Evolutionary conservation across 2,113 vertebrate genomes (phyloP), one percentile per base, ranked within the genome.

Genomic region (Vicugna pacos): DNA sequence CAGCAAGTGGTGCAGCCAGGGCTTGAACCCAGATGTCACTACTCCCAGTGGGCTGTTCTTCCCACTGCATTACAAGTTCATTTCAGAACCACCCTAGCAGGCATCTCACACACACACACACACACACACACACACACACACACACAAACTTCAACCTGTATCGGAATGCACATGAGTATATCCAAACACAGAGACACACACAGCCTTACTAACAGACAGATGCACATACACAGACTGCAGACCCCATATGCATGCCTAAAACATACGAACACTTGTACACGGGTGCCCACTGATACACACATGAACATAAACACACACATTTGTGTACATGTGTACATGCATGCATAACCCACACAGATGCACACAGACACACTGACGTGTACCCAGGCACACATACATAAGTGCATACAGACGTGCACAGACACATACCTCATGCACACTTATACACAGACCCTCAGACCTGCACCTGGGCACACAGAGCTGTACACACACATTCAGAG

Each of bases 1-100:
- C 28, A 42, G 48, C 65, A 81, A 62, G 60, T 7, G 8, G 8
- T 9, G 6, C 12, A 26, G 24, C 28, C n/a, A 8, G 30, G 32
- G 32, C 28, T 48, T 69, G 75, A 80, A 67, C 70, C 12, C 87
- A 28, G 46, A 52, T 13, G 72, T 64, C 77, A 64, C 50, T 52
- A 7, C 52, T 80, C 20, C 75, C 80, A 92, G 42, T 0, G 3
- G n/a, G 81, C 52, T 69, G 5, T 19, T 75, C 87, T 75, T 89
- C 7, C 38, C 54, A 16, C 38, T 46, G 48, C 24, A 4, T 35
- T 26, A 22, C 86, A 77, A 46, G 30, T 83, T 77, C 35, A 15
- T 26, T 77, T 50, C 82, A 52, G 76, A 91, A 24, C 38, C 72
- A 70, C 42, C 77, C 42, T 54, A 84, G 75, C 56, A 54, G 94